Conservation (phyloP, 2,113 vertebrate species). For the Circaetus cinerascens region DNA sequence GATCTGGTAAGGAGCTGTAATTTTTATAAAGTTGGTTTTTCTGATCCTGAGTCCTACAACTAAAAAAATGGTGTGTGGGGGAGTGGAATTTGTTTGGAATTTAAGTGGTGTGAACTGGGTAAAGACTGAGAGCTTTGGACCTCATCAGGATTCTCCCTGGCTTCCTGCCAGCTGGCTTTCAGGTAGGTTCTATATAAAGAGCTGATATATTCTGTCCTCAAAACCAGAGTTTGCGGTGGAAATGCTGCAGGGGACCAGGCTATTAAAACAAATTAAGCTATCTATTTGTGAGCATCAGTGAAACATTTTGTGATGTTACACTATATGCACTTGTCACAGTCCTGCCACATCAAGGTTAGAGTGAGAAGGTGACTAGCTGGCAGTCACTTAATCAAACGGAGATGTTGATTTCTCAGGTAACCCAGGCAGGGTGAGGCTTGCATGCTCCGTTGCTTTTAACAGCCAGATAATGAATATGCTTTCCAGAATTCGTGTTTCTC, state of each 20-base stretch:
- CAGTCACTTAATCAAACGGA: slow-evolving; percentile 40
- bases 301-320: slow-evolving; percentile 1
- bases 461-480: slow-evolving; percentile 67
- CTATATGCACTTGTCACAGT: neutral
- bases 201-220: neutral
- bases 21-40: neutral
- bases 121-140: neutral
- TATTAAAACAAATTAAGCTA: slow-evolving; percentile 37
- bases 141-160: neutral
- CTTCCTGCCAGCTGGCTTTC: neutral
- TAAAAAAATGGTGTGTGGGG: neutral
- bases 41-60: neutral
- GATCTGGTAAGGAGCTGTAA: neutral
- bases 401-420: slow-evolving; percentile 35
- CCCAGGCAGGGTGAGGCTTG: neutral
- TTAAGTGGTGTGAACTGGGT: neutral
- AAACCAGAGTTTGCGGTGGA: neutral
- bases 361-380: slow-evolving; percentile 23
- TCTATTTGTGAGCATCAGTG: neutral
- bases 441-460: slow-evolving; percentile 24
- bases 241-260: neutral
- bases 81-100: neutral
- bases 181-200: neutral
- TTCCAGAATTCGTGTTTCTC: slow-evolving; percentile 27
- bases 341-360: slow-evolving; percentile 43